A percentile compares a stretch with the other conserved stretches of the same genome.
Evolutionary conservation across 2,113 vertebrate species (phyloP).

Genomic region (Pollimyrus isidori): DNA sequence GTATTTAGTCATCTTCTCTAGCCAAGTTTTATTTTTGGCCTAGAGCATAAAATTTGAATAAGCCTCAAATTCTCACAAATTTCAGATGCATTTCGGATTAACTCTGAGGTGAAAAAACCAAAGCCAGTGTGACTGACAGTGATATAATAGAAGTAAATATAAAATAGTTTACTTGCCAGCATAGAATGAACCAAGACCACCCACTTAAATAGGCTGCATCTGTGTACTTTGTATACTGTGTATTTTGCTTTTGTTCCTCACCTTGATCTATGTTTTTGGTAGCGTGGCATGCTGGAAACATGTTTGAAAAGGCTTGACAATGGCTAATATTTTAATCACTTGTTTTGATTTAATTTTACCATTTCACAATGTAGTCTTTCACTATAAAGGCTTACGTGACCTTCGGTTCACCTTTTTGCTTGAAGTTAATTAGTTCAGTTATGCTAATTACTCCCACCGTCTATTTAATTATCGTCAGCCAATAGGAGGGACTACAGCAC

Average conservation of each 20-base stretch:
- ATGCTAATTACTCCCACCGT: neutral
- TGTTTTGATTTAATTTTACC: neutral
- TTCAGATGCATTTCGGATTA: slow-evolving; percentile 34
- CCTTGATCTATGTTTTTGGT: neutral
- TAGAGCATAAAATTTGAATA: slow-evolving; percentile 32
- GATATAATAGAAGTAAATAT: neutral
- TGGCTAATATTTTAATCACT: slow-evolving; percentile 4
- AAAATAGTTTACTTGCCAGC: neutral
- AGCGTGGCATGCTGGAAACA: neutral
- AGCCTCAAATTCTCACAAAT: slow-evolving; percentile 27
- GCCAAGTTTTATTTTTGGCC: slow-evolving; percentile 33
- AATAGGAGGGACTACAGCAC: neutral
- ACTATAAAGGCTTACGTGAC: neutral
- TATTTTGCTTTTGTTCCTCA: neutral
- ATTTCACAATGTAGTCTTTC: neutral
- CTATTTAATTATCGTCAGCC: neutral
- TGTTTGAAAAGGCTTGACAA: neutral
- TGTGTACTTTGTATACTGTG: neutral
- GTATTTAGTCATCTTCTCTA: neutral
- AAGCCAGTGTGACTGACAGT: slow-evolving; percentile 18
- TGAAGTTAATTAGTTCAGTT: slow-evolving; percentile 3
- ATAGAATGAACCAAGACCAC: neutral
- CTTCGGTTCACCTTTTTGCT: slow-evolving; percentile 1
- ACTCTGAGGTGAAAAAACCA: slow-evolving; percentile 27
- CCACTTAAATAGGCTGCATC: neutral